Conservation (phyloP, 2,888 invertebrate species). For the Drosophila fungiperda region DNA sequence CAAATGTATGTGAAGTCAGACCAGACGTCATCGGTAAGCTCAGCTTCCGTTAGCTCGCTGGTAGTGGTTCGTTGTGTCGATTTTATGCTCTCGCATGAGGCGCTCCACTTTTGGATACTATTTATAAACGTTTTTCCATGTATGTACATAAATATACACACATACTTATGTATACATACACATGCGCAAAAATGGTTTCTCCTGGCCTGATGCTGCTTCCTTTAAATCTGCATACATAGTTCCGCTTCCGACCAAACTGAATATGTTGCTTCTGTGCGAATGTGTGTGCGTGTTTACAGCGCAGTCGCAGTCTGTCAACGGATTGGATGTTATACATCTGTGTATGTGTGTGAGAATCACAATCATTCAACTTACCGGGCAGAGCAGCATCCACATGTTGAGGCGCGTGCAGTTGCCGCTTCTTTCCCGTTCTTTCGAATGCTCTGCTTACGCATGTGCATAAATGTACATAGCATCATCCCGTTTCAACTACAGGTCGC, state of each 20-base stretch:
- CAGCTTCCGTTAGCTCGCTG: constrained; percentile 58
- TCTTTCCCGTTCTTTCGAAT: constrained; percentile 20
- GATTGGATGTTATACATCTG: constrained; percentile 22
- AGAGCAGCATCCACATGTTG: constrained; percentile 77
- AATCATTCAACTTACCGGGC: constrained; percentile 64
- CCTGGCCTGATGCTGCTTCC: constrained; percentile 59
- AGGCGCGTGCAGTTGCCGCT: constrained; percentile 56
- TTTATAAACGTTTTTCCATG: constrained; percentile 67
- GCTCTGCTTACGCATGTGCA: constrained; percentile 7
- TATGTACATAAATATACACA: constrained; percentile 26
- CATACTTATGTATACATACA: constrained; percentile 45
- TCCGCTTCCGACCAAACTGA: constrained; percentile 70
- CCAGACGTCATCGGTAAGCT: constrained; percentile 60
- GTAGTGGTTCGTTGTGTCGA: constrained; percentile 12
- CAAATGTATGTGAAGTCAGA: constrained; percentile 26
- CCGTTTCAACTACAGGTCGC: constrained; percentile 22
- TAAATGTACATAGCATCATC: constrained; percentile 17
- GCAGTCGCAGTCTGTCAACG: constrained; percentile 62
- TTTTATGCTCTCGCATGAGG: constrained; percentile 43
- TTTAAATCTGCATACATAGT: constrained; percentile 76
- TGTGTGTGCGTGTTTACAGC: constrained; percentile 39
- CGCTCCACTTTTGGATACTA: constrained; percentile 79
- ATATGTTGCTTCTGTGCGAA: constrained; percentile 27
- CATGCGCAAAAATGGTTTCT: constrained; percentile 54
- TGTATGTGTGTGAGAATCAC: constrained; percentile 33